A percentile compares a stretch with the other conserved stretches of the same genome.
These are phyloP conservation scores for Schmidtea mediterranea DNA, from an alignment of 1,140 invertebrate genomes.

Conservation along the genomic window DNA sequence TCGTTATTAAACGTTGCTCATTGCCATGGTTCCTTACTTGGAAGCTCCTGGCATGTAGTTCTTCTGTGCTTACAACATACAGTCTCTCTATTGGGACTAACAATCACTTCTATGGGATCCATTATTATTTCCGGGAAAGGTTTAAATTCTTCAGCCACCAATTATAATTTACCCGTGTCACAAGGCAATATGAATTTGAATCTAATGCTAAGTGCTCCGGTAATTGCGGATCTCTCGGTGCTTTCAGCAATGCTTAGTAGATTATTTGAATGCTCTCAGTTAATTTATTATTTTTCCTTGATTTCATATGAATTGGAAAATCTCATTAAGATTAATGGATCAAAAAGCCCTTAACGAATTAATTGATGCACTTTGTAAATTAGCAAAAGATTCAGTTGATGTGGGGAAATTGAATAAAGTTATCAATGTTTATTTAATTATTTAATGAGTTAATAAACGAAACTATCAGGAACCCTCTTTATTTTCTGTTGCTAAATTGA, in stretches of 20 bases:
- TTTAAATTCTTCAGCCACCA: no score
- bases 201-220: no score
- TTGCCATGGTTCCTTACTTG: constrained; percentile 63
- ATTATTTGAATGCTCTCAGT: constrained; percentile 69
- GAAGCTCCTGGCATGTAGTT: constrained; percentile 74
- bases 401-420: constrained; percentile 56
- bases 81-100: no score
- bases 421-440: not conserved
- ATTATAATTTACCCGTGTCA: no score
- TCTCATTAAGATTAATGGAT: constrained; percentile 39
- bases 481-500: constrained; percentile 79
- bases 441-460: constrained; percentile 3
- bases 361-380: constrained; percentile 76
- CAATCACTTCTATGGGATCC: no score
- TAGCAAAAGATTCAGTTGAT: constrained; percentile 87
- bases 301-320: constrained; percentile 5
- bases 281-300: constrained; percentile 11
- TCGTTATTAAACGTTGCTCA: constrained; percentile 59
- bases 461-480: constrained; percentile 54
- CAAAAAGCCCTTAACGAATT: constrained; percentile 79
- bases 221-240: constrained; percentile 53
- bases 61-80: no score
- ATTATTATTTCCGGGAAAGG: no score
- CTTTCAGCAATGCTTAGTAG: constrained; percentile 60
- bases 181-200: no score